These are phyloP conservation scores for Megalurothrips usitatus DNA, from an alignment of 2,888 invertebrate genomes.

Conservation along the genomic window DNA sequence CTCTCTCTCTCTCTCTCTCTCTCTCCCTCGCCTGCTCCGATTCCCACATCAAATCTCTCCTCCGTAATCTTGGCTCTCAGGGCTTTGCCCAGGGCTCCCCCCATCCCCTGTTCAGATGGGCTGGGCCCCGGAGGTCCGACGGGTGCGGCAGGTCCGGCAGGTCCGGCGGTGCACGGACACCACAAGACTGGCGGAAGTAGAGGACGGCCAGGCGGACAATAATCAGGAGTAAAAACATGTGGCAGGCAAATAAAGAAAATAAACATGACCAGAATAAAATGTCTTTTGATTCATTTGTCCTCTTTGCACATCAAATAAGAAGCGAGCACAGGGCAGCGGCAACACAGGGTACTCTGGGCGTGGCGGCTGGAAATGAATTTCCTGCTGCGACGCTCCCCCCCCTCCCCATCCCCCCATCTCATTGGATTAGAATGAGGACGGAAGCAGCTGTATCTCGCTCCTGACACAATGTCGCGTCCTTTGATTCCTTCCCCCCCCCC, in stretches of 20 bases:
- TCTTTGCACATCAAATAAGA: too few relatives aligned
- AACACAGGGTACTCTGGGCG: too few relatives aligned
- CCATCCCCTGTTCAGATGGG: neutral
- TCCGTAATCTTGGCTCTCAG: neutral
- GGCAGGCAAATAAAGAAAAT: too few relatives aligned
- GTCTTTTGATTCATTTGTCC: too few relatives aligned
- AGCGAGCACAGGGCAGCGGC: too few relatives aligned
- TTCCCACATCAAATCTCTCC: slow-evolving; percentile 8
- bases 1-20: too few relatives aligned
- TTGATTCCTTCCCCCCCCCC: neutral
- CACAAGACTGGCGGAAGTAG: too few relatives aligned
- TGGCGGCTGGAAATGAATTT: neutral
- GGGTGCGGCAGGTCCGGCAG: neutral
- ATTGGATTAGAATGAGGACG: neutral
- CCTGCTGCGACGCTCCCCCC: neutral
- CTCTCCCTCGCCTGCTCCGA: neutral
- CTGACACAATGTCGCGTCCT: slow-evolving; percentile 3
- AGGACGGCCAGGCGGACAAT: too few relatives aligned
- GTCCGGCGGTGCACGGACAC: neutral
- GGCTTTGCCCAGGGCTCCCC: neutral
- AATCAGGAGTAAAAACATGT: too few relatives aligned
- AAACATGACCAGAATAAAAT: too few relatives aligned
- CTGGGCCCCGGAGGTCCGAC: neutral
- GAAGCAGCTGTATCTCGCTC: neutral
- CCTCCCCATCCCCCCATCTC: neutral